Conservation (phyloP, 2,888 invertebrate species). For the Ecdyonurus torrentis region DNA sequence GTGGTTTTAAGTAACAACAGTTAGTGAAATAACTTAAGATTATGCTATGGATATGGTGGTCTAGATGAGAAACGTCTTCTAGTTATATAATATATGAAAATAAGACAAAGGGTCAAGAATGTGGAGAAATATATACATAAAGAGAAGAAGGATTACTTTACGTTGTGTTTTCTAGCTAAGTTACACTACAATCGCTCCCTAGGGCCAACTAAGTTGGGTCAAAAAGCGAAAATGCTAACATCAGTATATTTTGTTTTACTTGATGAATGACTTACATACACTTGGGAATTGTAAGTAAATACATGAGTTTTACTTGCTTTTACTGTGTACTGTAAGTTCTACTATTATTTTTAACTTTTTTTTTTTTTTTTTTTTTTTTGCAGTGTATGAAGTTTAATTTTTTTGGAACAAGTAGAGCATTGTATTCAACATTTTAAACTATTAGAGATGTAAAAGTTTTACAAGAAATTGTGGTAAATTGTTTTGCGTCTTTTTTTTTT, state of each 20-base stretch:
- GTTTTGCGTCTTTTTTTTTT: too few species aligned
- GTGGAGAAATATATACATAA: neutral
- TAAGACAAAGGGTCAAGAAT: neutral
- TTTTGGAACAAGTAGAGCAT: too few species aligned
- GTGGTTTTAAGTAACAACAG: neutral
- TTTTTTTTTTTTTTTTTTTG: too few species aligned
- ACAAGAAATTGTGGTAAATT: too few species aligned
- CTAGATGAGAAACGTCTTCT: neutral
- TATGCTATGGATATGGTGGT: neutral
- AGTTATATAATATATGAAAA: neutral
- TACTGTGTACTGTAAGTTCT: too few species aligned
- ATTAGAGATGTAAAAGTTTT: too few species aligned
- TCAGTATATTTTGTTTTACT: neutral
- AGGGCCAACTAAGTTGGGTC: neutral
- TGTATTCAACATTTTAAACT: too few species aligned
- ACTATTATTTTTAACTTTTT: too few species aligned
- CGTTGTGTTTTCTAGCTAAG: too few species aligned
- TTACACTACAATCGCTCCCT: neutral
- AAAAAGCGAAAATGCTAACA: neutral
- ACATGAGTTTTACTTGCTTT: too few species aligned
- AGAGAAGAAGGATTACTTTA: constrained; percentile 1
- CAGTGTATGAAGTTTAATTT: too few species aligned
- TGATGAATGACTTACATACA: neutral
- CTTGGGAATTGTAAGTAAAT: too few species aligned
- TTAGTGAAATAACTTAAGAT: neutral